Evolutionary conservation across 2,888 invertebrate genomes (phyloP).

Genomic region (Gymnosoma rotundatum): DNA sequence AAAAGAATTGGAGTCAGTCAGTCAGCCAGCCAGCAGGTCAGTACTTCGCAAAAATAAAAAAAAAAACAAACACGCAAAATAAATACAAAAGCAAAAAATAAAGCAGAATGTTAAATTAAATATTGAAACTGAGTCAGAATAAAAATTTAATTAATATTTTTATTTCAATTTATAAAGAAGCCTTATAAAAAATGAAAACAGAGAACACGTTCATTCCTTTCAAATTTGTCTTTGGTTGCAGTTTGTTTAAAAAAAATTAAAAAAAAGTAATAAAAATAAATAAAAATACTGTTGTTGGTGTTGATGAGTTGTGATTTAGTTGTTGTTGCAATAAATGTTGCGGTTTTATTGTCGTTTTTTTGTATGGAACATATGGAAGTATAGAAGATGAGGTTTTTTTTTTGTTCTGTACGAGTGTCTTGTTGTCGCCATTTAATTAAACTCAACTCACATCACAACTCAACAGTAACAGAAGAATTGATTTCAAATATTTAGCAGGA

Average conservation of each 20-base stretch:
- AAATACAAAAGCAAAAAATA: slow-evolving; percentile 26
- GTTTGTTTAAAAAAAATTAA: slow-evolving; percentile 44
- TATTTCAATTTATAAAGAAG: slow-evolving; percentile 44
- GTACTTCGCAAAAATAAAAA: background rate
- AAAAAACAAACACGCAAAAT: slow-evolving; percentile 1
- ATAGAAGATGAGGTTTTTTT: slow-evolving; percentile 47
- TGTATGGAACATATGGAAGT: slow-evolving; percentile 31
- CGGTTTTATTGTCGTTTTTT: slow-evolving; percentile 27
- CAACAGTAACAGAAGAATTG: slow-evolving; percentile 48
- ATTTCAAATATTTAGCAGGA: slow-evolving; percentile 40
- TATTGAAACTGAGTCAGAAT: slow-evolving; percentile 59
- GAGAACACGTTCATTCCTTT: slow-evolving; percentile 47
- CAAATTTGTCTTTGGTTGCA: slow-evolving; percentile 47
- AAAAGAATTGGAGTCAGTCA: slow-evolving; percentile 40
- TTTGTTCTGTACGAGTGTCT: slow-evolving; percentile 32
- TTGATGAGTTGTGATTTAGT: slow-evolving; percentile 37
- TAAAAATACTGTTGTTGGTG: slow-evolving; percentile 40
- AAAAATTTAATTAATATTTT: slow-evolving; percentile 42
- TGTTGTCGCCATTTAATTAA: slow-evolving; percentile 64
- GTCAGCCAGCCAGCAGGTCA: slow-evolving; percentile 15
- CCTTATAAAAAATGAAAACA: slow-evolving; percentile 59
- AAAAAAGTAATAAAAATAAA: slow-evolving; percentile 30
- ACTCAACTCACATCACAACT: slow-evolving; percentile 66
- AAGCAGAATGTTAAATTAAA: slow-evolving; percentile 44
- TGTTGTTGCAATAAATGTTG: slow-evolving; percentile 16